These are phyloP conservation scores for Cinclus cinclus DNA, from an alignment of 2,113 vertebrate species.

Conservation along the genomic window DNA sequence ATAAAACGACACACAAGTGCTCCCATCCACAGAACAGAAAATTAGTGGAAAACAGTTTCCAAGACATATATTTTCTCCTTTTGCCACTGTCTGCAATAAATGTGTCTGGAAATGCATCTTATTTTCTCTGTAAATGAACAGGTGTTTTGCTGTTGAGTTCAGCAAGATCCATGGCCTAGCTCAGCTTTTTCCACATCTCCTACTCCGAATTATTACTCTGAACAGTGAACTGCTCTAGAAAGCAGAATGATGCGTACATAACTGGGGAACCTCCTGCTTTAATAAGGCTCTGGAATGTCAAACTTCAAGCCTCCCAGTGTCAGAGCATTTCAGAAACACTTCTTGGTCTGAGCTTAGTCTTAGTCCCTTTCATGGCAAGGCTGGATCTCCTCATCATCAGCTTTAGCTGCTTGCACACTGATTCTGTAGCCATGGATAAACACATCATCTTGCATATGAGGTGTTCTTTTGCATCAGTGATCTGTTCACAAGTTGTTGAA, in stretches of 20 bases:
- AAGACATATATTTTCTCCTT: neutral
- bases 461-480: constrained; percentile 1
- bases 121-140: neutral
- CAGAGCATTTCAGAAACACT: neutral
- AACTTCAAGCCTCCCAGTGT: neutral
- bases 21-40: neutral
- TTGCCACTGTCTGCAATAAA: neutral
- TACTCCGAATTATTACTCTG: neutral
- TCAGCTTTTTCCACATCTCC: neutral
- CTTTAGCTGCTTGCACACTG: constrained; percentile 11
- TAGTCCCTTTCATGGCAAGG: neutral
- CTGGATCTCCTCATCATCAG: constrained; percentile 18
- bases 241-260: neutral
- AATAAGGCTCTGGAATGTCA: neutral
- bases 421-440: neutral
- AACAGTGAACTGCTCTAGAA: neutral
- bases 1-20: neutral
- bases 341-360: constrained; percentile 22
- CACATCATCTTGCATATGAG: neutral
- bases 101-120: neutral
- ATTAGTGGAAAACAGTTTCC: neutral
- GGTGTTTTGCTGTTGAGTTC: neutral
- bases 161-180: neutral
- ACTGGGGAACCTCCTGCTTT: neutral
- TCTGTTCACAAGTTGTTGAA: constrained; percentile 44